Conservation (phyloP, 2,888 invertebrate genomes). For the Nematopogon swammerdamellus region DNA sequence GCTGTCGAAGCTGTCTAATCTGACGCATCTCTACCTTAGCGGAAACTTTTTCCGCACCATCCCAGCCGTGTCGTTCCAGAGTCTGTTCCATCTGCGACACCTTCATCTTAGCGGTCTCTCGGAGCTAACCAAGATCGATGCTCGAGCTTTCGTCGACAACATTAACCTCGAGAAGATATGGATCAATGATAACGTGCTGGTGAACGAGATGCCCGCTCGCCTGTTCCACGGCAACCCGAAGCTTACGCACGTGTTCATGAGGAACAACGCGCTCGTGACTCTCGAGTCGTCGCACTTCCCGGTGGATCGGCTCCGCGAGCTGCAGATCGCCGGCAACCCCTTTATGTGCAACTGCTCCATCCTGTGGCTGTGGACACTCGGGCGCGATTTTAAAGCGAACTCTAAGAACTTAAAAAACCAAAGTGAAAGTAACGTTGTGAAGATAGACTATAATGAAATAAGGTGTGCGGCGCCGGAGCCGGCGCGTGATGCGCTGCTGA, state of each 20-base stretch:
- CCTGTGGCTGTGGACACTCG: constrained; percentile 80
- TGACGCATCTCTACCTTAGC: constrained; percentile 73
- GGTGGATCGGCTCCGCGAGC: constrained; percentile 69
- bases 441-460: constrained; percentile 57
- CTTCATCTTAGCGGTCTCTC: constrained; percentile 70
- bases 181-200: constrained; percentile 73
- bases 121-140: constrained; percentile 66
- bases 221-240: constrained; percentile 82
- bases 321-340: constrained; percentile 80
- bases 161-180: constrained; percentile 75
- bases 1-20: constrained; percentile 71
- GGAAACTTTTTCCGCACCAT: constrained; percentile 73
- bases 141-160: constrained; percentile 81
- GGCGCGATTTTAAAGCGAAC: constrained; percentile 30
- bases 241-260: constrained; percentile 70
- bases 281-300: constrained; percentile 81
- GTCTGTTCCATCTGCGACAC: constrained; percentile 75
- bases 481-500: constrained; percentile 47
- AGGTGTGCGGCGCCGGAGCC: constrained; percentile 58
- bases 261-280: constrained; percentile 70
- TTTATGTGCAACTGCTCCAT: constrained; percentile 84
- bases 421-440: constrained; percentile 30
- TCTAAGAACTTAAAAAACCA: constrained; percentile 18
- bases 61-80: constrained; percentile 76
- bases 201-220: constrained; percentile 73